These are phyloP conservation scores for Perithous albicinctus DNA, from an alignment of 2,888 invertebrate species.

Conservation along the genomic window DNA sequence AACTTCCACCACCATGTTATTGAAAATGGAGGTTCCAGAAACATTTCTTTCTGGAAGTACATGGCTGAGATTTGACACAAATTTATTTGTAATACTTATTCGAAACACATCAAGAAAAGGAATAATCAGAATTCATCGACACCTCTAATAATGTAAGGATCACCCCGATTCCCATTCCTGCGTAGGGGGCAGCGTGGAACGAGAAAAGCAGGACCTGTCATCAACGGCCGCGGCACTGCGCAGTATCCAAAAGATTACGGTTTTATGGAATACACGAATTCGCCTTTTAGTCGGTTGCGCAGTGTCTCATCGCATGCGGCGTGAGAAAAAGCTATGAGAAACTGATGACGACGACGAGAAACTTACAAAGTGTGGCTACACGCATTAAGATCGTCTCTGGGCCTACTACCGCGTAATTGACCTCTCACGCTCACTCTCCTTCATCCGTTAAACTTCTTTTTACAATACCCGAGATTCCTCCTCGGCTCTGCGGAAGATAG, in stretches of 20 bases:
- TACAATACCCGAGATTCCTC: conserved; percentile 55
- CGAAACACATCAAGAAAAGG: too few species aligned
- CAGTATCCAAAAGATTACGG: conserved; percentile 78
- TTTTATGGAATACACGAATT: conserved; percentile 77
- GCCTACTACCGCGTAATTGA: conserved; percentile 46
- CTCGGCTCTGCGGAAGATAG: conserved; percentile 48
- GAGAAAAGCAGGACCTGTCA: conserved; percentile 3
- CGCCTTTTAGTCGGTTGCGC: conserved; percentile 73
- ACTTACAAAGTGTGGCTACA: conserved; percentile 61
- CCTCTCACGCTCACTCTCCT: conserved; percentile 7
- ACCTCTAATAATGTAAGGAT: too few species aligned
- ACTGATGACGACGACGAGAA: conserved; percentile 31
- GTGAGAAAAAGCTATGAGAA: conserved; percentile 51
- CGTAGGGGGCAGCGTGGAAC: neutral
- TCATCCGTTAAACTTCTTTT: conserved; percentile 41
- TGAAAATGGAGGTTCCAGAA: too few species aligned
- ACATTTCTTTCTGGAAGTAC: too few species aligned
- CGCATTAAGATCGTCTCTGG: conserved; percentile 50
- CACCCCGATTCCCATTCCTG: too few species aligned
- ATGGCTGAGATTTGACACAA: too few species aligned
- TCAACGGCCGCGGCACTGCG: conserved; percentile 58
- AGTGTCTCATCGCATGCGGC: conserved; percentile 70
- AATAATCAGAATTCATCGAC: too few species aligned
- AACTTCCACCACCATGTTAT: too few species aligned
- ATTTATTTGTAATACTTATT: too few species aligned